Evolutionary conservation across 2,888 invertebrate genomes (phyloP).

Genomic region (Acleris holmiana): DNA sequence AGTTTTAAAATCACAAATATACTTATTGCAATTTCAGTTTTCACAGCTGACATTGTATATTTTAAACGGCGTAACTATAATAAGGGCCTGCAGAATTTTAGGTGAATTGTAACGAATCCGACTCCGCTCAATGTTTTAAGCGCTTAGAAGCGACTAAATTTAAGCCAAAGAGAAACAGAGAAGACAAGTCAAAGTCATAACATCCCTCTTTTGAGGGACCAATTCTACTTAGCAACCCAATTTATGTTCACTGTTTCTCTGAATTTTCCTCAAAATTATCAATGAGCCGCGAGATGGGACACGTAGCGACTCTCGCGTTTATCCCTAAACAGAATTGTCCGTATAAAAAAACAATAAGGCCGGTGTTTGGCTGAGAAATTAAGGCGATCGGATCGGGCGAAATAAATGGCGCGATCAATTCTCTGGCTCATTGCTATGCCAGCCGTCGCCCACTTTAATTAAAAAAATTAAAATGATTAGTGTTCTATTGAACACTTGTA

Average conservation of each 20-base stretch:
- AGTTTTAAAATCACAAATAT: too few relatives aligned
- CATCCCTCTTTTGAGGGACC: too few relatives aligned
- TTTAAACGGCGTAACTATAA: too few relatives aligned
- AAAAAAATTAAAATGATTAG: conserved; percentile 35
- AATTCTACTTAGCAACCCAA: too few relatives aligned
- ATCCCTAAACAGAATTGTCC: conserved; percentile 19
- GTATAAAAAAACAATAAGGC: conserved; percentile 34
- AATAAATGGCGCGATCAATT: conserved; percentile 31
- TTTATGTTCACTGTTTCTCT: neutral
- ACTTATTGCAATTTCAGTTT: too few relatives aligned
- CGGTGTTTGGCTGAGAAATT: conserved; percentile 18
- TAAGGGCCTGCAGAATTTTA: too few relatives aligned
- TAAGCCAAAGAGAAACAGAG: too few relatives aligned
- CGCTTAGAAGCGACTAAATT: too few relatives aligned
- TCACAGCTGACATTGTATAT: too few relatives aligned
- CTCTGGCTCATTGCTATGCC: conserved; percentile 24
- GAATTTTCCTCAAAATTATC: conserved; percentile 1
- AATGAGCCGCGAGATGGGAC: conserved; percentile 4
- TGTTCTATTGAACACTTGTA: conserved; percentile 9
- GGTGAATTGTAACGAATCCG: too few relatives aligned
- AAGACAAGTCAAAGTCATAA: too few relatives aligned
- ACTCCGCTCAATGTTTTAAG: too few relatives aligned
- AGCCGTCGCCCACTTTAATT: conserved; percentile 26
- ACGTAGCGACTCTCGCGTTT: conserved; percentile 14
- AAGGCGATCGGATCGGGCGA: conserved; percentile 20